Conservation (phyloP, 2,888 invertebrate genomes). For the Sphaerolaimus hirsutus region DNA sequence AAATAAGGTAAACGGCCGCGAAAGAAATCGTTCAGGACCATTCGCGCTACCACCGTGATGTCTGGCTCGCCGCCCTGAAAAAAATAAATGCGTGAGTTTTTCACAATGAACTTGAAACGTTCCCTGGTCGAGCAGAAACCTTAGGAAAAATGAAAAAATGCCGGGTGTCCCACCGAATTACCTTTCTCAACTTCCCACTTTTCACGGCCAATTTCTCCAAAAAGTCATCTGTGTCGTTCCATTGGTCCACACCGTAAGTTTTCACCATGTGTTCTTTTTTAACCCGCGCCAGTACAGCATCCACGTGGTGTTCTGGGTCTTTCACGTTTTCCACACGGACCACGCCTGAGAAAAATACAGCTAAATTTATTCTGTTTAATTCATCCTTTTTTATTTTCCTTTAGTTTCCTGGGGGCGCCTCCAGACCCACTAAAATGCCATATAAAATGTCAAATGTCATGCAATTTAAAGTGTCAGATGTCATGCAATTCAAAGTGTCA, state of each 20-base stretch:
- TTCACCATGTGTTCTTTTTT: conserved; percentile 62
- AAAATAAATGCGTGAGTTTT: background rate
- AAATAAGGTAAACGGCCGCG: conserved; percentile 86
- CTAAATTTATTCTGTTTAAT: too few species aligned
- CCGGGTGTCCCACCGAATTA: too few species aligned
- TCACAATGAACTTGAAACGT: too few species aligned
- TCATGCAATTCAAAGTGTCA: too few species aligned
- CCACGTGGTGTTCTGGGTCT: conserved; percentile 79
- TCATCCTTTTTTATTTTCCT: too few species aligned
- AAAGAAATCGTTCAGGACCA: conserved; percentile 95
- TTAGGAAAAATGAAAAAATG: too few species aligned
- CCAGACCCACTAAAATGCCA: too few species aligned
- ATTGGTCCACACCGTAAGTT: conserved; percentile 56
- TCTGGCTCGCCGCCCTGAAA: conserved; percentile 73
- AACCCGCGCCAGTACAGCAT: conserved; percentile 57
- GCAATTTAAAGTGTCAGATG: too few species aligned
- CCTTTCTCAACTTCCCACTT: conserved; percentile 64
- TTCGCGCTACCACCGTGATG: conserved; percentile 57
- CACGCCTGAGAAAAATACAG: too few species aligned
- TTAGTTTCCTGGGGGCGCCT: too few species aligned
- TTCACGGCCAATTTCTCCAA: conserved; percentile 63
- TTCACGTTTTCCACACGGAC: conserved; percentile 74
- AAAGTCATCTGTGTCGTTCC: conserved; percentile 60
- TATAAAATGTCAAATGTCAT: too few species aligned
- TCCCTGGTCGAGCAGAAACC: too few species aligned